Conservation (phyloP, 2,113 vertebrate genomes). For the Xiphophorus hellerii region DNA sequence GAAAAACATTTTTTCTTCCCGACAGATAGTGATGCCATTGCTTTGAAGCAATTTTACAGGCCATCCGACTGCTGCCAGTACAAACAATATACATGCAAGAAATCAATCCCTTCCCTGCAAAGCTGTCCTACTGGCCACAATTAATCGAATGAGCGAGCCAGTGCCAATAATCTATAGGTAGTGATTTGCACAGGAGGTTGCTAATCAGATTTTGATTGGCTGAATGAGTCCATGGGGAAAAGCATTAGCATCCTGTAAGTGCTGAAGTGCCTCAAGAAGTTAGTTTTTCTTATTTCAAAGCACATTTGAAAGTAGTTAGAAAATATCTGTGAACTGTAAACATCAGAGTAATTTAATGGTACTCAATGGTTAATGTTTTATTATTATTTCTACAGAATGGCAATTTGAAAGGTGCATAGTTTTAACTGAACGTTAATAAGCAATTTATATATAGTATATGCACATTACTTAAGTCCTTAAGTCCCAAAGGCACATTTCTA, state of each 20-base stretch:
- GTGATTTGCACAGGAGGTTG: slow-evolving; percentile 52
- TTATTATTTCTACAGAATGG: neutral
- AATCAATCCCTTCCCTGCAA: slow-evolving; percentile 71
- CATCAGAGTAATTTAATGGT: neutral
- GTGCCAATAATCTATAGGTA: slow-evolving; percentile 67
- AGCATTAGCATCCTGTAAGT: slow-evolving; percentile 5
- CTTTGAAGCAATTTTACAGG: slow-evolving; percentile 32
- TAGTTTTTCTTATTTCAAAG: slow-evolving; percentile 12
- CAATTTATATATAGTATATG: neutral
- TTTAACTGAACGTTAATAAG: slow-evolving; percentile 1
- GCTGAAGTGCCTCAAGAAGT: slow-evolving; percentile 2
- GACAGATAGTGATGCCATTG: neutral
- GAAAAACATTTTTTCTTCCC: neutral
- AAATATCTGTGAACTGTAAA: slow-evolving; percentile 18
- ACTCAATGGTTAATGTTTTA: neutral
- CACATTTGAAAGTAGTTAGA: neutral
- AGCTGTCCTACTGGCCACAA: slow-evolving; percentile 33
- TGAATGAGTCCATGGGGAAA: slow-evolving; percentile 54
- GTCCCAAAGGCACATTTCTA: too few relatives aligned
- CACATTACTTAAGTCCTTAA: too few relatives aligned
- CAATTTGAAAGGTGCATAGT: neutral
- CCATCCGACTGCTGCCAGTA: slow-evolving; percentile 51
- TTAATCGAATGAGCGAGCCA: slow-evolving; percentile 57
- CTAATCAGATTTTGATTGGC: slow-evolving; percentile 63
- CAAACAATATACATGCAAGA: slow-evolving; percentile 63